phyloP scores from a whole-genome alignment of 2,113 vertebrate species.

The Tyto alba region DNA sequence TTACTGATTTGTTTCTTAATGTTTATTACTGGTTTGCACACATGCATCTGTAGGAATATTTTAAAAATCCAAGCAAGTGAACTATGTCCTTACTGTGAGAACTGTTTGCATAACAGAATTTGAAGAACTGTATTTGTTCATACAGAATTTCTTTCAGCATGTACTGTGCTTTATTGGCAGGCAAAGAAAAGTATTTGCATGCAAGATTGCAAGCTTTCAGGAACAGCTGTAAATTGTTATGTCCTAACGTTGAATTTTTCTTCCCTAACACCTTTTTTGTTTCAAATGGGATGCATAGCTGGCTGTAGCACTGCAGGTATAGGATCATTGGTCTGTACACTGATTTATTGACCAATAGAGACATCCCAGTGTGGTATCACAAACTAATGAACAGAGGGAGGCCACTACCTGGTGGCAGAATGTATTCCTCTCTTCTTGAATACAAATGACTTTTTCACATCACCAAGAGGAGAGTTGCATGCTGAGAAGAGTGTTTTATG shows the following conservation, averaged over 20 bases:
- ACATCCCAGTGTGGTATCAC: neutral
- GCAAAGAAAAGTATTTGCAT: neutral
- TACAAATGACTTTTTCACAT: neutral
- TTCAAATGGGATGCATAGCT: neutral
- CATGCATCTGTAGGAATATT: neutral
- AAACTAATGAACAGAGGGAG: neutral
- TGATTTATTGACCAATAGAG: neutral
- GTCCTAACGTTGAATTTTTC: neutral
- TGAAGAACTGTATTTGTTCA: neutral
- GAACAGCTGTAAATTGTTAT: neutral
- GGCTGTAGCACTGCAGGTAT: neutral
- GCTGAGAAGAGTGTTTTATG: neutral
- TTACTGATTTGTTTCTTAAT: neutral
- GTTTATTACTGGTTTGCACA: neutral
- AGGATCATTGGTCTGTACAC: neutral
- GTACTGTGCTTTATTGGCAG: neutral
- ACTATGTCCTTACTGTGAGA: neutral
- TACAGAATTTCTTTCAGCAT: neutral
- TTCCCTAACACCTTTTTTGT: neutral
- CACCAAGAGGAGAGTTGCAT: neutral
- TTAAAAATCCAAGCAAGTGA: neutral
- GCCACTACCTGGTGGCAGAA: neutral
- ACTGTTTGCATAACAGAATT: neutral
- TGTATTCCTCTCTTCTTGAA: neutral
- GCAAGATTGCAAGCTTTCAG: neutral